Evolutionary conservation across 1,140 invertebrate species (phyloP), one percentile per base, ranked within the genome.

Genomic region (Drosophila ohnishii): DNA sequence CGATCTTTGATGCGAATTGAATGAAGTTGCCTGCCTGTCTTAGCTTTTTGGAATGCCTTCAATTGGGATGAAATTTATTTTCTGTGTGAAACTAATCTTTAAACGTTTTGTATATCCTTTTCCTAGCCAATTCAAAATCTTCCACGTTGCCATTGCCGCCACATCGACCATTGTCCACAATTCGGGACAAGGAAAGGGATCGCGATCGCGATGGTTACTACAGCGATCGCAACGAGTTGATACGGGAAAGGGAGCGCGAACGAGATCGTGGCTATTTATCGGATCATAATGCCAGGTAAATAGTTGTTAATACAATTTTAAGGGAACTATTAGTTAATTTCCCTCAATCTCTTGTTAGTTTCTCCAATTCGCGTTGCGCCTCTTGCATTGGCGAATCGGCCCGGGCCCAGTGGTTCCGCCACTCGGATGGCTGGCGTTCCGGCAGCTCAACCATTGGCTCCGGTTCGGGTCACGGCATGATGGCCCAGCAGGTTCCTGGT

Each of bases 341-440:
- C 3, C 6, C 0, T 47, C 28, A 32, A 50, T 66, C 8, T 44
- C 8, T 25, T 4, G 13, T 2, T 40, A 94, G 93, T 87, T 94
- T 94, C 79, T 93, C 92, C 75, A 93, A 93, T 74, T 93, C 93
- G 28, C 94, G 96, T 81, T 97, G 96, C 90, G 95, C 95, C 35
- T 96, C 95, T 22, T 97, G 96, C 92, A 96, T 96, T 90, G 96
- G 96, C 6, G 96, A 96, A 92, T 96, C 95, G 16, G 96, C 96
- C 45, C 94, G 96, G 19, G 95, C 95, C 61, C 96, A 96, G 80
- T 97, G 96, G 96, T 97, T 96, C 92, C 94, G 96, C 10, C 96
- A 97, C 92, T 96, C 96, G 25, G 96, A 97, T 82, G 96, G 96
- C 22, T 97, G 96, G 96, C 94, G 96, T 73, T 96, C 95, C 1